phyloP scores from a whole-genome alignment of 2,888 invertebrate genomes.

The Diloba caeruleocephala region DNA sequence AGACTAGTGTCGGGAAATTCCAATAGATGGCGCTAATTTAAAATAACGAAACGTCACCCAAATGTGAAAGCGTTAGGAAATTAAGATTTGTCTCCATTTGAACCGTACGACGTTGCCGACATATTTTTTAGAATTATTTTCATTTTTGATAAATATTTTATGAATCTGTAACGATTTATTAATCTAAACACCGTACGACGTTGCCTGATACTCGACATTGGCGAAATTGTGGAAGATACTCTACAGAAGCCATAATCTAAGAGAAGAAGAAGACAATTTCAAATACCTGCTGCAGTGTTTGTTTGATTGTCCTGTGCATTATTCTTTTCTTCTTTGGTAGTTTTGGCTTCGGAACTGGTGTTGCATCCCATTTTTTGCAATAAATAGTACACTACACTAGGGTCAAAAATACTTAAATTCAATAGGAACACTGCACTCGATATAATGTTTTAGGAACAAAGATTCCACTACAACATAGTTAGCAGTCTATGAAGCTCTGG shows the following conservation, averaged over 20 bases:
- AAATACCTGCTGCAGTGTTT: constrained; percentile 62
- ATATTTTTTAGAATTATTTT: no score
- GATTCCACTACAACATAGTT: constrained; percentile 59
- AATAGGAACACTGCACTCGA: constrained; percentile 42
- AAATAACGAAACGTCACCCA: not conserved
- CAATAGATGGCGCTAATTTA: constrained; percentile 42
- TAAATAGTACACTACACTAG: constrained; percentile 43
- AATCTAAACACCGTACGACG: no score
- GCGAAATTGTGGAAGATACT: no score
- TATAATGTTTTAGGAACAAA: constrained; percentile 28
- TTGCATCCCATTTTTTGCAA: constrained; percentile 74
- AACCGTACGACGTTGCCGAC: no score
- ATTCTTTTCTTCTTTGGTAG: constrained; percentile 65
- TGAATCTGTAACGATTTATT: no score
- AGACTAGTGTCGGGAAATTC: constrained; percentile 19
- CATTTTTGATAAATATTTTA: no score
- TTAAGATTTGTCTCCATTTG: no score
- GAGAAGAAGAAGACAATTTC: no score
- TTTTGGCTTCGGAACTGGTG: constrained; percentile 75
- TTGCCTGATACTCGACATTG: no score
- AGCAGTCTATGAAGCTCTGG: constrained; percentile 44
- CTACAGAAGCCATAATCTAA: no score
- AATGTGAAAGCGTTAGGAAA: no score
- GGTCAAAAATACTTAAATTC: constrained; percentile 31
- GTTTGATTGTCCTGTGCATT: constrained; percentile 60